phyloP scores from a whole-genome alignment of 2,797 vertebrate genomes.

The Phoxinus dragarum region DNA sequence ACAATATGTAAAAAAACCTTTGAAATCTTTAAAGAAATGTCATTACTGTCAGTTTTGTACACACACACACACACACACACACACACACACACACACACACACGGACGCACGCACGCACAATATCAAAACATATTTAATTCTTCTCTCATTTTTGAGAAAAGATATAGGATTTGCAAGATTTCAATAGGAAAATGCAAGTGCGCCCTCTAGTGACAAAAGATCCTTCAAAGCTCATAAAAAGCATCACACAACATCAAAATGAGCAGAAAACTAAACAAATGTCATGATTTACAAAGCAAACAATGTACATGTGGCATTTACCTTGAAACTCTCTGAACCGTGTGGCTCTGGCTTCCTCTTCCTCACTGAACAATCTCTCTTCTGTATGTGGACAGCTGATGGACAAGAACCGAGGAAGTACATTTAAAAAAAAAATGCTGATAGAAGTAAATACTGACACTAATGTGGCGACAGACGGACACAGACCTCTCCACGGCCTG shows the following conservation, averaged over 20 bases:
- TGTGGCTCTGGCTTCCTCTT: conserved; percentile 81
- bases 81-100: too few species aligned
- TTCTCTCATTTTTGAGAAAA: neutral
- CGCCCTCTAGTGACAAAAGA: conserved; percentile 65
- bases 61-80: too few species aligned
- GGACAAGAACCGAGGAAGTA: neutral
- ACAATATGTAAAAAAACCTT: neutral
- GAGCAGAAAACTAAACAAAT: neutral
- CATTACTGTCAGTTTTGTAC: too few species aligned
- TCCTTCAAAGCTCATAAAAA: neutral
- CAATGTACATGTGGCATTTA: conserved; percentile 64
- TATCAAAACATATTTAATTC: too few species aligned
- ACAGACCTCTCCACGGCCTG: conserved; percentile 84
- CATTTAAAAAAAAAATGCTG: neutral
- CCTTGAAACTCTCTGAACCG: conserved; percentile 90
- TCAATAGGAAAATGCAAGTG: conserved; percentile 7
- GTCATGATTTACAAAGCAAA: neutral
- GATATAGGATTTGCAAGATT: neutral
- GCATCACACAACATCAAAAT: neutral
- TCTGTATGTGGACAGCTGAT: conserved; percentile 89
- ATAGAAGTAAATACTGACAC: neutral
- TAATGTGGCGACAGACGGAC: neutral
- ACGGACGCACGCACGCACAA: too few species aligned
- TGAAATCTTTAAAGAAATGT: too few species aligned
- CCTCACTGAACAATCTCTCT: conserved; percentile 82